phyloP scores from a whole-genome alignment of 2,113 vertebrate species.

The Seriola rivoliana region DNA sequence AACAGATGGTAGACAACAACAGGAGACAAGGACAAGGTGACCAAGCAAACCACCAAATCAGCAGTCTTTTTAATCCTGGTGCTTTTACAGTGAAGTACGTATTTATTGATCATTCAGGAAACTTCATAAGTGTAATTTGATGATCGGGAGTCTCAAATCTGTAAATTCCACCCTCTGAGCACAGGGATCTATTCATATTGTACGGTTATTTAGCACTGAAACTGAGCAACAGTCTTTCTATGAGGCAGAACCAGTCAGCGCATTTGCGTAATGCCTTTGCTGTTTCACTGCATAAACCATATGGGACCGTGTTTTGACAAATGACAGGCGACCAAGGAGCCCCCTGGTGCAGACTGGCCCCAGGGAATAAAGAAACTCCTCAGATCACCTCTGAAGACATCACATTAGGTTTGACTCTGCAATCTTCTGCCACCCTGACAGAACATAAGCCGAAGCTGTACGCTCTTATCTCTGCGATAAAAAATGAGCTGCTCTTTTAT shows the following conservation, averaged over 20 bases:
- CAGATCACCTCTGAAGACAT: constrained; percentile 63
- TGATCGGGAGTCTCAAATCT: constrained; percentile 15
- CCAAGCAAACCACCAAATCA: constrained; percentile 65
- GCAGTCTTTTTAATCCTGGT: not conserved
- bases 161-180: not conserved
- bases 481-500: constrained; percentile 54
- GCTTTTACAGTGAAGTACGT: not conserved
- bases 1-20: constrained; percentile 13
- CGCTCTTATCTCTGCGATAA: constrained; percentile 43
- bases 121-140: constrained; percentile 4
- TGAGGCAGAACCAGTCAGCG: constrained; percentile 1
- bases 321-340: constrained; percentile 34
- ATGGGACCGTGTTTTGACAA: constrained; percentile 44
- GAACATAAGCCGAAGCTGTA: constrained; percentile 22
- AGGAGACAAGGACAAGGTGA: constrained; percentile 44
- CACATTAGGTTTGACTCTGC: constrained; percentile 40
- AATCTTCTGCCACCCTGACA: constrained; percentile 36
- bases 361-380: constrained; percentile 55
- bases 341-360: constrained; percentile 30
- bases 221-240: constrained; percentile 30
- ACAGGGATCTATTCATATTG: not conserved
- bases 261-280: constrained; percentile 22
- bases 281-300: constrained; percentile 38
- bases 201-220: constrained; percentile 1
- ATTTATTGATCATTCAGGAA: constrained; percentile 2